phyloP scores from a whole-genome alignment of 2,797 vertebrate species.

The Caiman crocodilus region DNA sequence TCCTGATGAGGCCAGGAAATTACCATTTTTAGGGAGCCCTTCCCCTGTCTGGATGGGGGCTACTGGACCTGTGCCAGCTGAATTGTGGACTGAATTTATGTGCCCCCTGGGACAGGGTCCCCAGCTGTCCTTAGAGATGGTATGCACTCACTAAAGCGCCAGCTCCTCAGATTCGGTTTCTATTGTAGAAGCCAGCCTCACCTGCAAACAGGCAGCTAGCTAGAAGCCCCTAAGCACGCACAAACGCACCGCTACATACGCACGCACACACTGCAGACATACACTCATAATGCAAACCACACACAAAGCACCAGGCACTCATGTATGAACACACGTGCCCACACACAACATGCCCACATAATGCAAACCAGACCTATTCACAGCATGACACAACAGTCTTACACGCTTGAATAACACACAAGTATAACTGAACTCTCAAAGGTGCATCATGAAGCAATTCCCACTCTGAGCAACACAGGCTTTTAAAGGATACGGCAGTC shows the following conservation, averaged over 20 bases:
- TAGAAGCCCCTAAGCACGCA: not conserved
- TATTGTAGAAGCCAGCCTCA: not conserved
- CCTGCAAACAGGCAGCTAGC: not conserved
- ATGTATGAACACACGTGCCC: not conserved
- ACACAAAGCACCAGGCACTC: not conserved
- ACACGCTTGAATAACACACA: not conserved
- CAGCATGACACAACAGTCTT: not conserved
- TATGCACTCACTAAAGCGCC: not conserved
- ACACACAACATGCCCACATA: not conserved
- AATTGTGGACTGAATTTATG: not conserved
- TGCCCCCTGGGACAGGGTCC: not conserved
- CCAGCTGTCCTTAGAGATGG: not conserved
- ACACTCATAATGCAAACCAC: not conserved
- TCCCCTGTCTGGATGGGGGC: accelerated
- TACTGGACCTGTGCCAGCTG: not conserved
- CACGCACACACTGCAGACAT: not conserved
- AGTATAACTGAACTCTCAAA: not conserved
- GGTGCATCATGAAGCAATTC: not conserved
- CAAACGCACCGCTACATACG: accelerated
- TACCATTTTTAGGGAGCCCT: not conserved
- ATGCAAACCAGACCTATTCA: not conserved
- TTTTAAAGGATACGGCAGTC: not conserved
- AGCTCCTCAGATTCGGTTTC: not conserved
- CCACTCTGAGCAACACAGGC: not conserved
- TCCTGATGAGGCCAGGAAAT: not conserved